A percentile compares a stretch with the other conserved stretches of the same genome.
These are phyloP conservation scores for Ptilodon capucinus DNA, from an alignment of 2,888 invertebrate species.

Conservation along the genomic window DNA sequence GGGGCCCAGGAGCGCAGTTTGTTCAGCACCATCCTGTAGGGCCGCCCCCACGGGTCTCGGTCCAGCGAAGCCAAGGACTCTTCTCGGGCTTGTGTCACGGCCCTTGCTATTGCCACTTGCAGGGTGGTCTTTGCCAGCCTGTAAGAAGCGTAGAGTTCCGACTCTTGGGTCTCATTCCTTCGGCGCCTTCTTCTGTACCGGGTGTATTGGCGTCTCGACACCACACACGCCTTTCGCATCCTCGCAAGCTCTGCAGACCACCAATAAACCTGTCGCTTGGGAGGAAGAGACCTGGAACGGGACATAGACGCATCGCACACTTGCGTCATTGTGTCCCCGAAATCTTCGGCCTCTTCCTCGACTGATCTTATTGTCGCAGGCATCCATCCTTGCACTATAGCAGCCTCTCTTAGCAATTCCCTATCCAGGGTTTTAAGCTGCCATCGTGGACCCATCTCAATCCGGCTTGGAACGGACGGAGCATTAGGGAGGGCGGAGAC, in stretches of 20 bases:
- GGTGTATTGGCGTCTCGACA: not conserved
- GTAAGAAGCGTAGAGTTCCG: not conserved
- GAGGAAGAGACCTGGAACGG: not conserved
- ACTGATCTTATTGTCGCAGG: not conserved
- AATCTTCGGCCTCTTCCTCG: not conserved
- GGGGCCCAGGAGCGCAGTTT: not conserved
- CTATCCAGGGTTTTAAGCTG: slow-evolving; percentile 4
- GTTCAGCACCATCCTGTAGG: not conserved
- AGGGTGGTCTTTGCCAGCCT: not conserved
- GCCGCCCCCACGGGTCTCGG: not conserved
- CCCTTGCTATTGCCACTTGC: not conserved
- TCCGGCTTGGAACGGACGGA: not conserved
- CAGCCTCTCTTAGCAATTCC: slow-evolving; percentile 9
- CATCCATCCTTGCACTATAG: slow-evolving; percentile 13
- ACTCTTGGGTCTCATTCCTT: no score
- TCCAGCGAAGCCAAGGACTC: not conserved
- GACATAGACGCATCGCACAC: not conserved
- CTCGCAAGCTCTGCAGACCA: not conserved
- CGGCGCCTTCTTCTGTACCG: not conserved
- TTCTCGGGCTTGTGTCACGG: not conserved
- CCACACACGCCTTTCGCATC: not conserved
- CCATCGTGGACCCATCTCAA: slow-evolving; percentile 10
- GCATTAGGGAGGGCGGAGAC: not conserved
- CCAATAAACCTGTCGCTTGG: not conserved
- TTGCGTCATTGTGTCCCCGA: not conserved